Percentiles rank a stretch among this genome's conserved stretches.
These are phyloP conservation scores for Agelastica alni DNA, from an alignment of 2,888 invertebrate species.

Conservation along the genomic window DNA sequence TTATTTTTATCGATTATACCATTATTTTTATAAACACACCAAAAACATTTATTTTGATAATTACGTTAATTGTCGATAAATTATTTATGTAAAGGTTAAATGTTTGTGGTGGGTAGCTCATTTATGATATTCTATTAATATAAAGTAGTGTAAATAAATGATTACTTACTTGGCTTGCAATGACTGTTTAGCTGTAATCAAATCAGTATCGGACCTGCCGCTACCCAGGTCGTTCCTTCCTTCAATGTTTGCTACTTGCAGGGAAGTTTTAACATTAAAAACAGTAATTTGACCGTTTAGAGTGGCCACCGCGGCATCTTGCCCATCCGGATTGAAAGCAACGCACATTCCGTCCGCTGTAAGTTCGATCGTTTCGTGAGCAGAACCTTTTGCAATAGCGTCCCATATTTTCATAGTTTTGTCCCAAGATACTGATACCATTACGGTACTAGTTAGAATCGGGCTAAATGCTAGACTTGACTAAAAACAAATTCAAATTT, in stretches of 20 bases:
- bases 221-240: constrained; percentile 88
- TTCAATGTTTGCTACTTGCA: constrained; percentile 80
- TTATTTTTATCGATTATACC: too few relatives aligned
- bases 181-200: constrained; percentile 84
- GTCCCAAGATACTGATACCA: constrained; percentile 95
- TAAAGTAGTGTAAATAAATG: constrained; percentile 27
- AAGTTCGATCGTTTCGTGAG: constrained; percentile 80
- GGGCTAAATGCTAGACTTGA: constrained; percentile 78
- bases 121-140: too few relatives aligned
- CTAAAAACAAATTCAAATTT: constrained; percentile 42
- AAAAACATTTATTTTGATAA: too few relatives aligned
- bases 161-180: constrained; percentile 78
- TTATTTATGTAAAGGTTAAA: too few relatives aligned
- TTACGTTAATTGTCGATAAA: too few relatives aligned
- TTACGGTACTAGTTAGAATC: constrained; percentile 67
- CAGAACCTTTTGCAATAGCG: constrained; percentile 78
- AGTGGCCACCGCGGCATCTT: constrained; percentile 90
- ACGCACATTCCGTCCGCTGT: constrained; percentile 82
- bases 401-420: constrained; percentile 91
- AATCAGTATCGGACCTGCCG: constrained; percentile 79
- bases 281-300: constrained; percentile 84
- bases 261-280: constrained; percentile 72
- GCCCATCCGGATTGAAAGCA: constrained; percentile 86
- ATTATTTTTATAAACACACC: too few relatives aligned
- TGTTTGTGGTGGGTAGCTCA: too few relatives aligned